Evolutionary conservation across 2,113 vertebrate genomes (phyloP).

Genomic region (Deroptyus accipitrinus): DNA sequence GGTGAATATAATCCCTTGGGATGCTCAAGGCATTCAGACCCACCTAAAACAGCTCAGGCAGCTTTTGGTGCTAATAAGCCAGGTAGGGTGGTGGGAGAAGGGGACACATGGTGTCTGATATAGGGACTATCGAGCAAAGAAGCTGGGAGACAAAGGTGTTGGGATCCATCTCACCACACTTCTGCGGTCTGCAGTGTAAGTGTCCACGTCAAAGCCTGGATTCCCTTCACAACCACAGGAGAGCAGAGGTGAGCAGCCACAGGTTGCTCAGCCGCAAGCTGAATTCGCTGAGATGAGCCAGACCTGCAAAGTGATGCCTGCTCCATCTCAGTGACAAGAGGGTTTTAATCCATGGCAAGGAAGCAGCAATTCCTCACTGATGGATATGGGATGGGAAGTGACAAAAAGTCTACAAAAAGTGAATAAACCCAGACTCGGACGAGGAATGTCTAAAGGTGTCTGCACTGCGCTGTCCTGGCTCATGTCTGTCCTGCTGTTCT

Average conservation of each 20-base stretch:
- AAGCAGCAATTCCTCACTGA: background rate
- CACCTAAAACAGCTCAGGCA: background rate
- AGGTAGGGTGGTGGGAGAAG: background rate
- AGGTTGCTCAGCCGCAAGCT: background rate
- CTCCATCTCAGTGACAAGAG: background rate
- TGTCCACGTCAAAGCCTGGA: background rate
- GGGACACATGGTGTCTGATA: background rate
- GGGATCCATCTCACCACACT: background rate
- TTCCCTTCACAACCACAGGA: background rate
- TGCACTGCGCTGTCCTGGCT: background rate
- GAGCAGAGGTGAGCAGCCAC: background rate
- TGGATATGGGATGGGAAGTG: background rate
- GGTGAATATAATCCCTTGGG: background rate
- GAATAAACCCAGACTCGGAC: background rate
- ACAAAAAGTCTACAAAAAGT: background rate
- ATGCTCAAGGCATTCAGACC: background rate
- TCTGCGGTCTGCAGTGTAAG: background rate
- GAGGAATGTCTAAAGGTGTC: too few relatives aligned
- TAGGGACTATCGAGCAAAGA: background rate
- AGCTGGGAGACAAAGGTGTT: background rate
- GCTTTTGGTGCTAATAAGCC: background rate
- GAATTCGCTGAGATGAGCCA: background rate
- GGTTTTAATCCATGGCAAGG: background rate
- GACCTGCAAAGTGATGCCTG: background rate
- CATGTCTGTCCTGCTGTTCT: background rate